Evolutionary conservation across 2,888 invertebrate species (phyloP).

Genomic region (Spisula solida): DNA sequence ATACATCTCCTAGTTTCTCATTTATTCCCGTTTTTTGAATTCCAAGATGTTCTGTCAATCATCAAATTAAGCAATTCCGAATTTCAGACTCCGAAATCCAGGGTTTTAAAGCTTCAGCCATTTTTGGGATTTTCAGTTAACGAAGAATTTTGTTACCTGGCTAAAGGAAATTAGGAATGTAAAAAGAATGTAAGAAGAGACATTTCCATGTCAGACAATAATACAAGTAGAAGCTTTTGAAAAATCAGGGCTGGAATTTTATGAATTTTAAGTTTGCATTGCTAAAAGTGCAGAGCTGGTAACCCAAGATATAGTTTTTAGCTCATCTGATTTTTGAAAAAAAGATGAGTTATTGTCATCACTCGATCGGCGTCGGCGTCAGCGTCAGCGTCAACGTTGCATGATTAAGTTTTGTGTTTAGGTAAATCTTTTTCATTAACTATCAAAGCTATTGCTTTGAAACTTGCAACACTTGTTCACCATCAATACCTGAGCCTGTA

Average conservation of each 20-base stretch:
- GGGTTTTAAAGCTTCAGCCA: neutral
- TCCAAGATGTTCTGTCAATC: conserved; percentile 29
- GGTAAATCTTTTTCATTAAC: too few species aligned
- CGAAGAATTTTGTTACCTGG: neutral
- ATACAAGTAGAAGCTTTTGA: neutral
- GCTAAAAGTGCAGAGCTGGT: neutral
- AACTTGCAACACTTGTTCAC: too few species aligned
- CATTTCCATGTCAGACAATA: neutral
- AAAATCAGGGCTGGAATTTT: neutral
- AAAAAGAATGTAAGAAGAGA: neutral
- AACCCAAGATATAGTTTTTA: too few species aligned
- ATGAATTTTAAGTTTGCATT: neutral
- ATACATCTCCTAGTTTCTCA: neutral
- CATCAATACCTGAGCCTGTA: too few species aligned
- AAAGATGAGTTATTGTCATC: too few species aligned
- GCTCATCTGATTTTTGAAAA: too few species aligned
- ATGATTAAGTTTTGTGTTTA: too few species aligned
- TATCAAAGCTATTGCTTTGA: too few species aligned
- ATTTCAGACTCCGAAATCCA: neutral
- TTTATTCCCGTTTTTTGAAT: conserved; percentile 19
- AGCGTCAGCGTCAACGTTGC: too few species aligned
- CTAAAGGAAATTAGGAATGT: neutral
- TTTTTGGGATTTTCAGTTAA: neutral
- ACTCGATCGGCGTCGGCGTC: too few species aligned
- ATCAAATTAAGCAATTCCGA: neutral